Conservation (phyloP, 2,113 vertebrate genomes). For the Mobula hypostoma region DNA sequence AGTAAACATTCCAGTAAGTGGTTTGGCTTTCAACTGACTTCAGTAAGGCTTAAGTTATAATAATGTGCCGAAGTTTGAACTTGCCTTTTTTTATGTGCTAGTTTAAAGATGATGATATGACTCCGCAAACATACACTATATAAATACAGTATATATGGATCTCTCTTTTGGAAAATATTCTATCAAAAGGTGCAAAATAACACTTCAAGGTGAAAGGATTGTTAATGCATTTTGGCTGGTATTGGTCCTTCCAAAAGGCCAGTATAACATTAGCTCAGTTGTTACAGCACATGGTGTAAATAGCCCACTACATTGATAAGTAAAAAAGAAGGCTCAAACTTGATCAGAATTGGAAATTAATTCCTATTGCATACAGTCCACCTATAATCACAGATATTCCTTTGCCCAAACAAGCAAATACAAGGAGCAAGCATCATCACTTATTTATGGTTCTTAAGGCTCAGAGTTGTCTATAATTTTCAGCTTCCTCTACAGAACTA, state of each 20-base stretch:
- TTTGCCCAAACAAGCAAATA: background rate
- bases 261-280: background rate
- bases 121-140: conserved; percentile 4
- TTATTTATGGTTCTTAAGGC: conserved; percentile 1
- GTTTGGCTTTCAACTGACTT: conserved; percentile 1
- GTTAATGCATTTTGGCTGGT: background rate
- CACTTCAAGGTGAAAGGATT: conserved; percentile 21
- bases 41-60: conserved; percentile 29
- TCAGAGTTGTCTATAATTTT: background rate
- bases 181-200: conserved; percentile 22
- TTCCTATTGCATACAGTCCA: background rate
- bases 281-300: background rate
- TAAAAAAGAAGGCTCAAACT: background rate
- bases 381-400: background rate
- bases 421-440: background rate
- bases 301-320: background rate
- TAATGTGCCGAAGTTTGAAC: conserved; percentile 3
- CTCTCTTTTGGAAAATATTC: background rate
- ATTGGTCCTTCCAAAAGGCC: background rate
- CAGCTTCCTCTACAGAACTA: background rate
- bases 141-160: conserved; percentile 25
- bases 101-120: background rate
- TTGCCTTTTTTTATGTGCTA: background rate
- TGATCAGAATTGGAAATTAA: background rate
- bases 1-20: background rate